These are phyloP conservation scores for Tamias sibiricus DNA, from an alignment of 2,113 vertebrate species.

Conservation along the genomic window DNA sequence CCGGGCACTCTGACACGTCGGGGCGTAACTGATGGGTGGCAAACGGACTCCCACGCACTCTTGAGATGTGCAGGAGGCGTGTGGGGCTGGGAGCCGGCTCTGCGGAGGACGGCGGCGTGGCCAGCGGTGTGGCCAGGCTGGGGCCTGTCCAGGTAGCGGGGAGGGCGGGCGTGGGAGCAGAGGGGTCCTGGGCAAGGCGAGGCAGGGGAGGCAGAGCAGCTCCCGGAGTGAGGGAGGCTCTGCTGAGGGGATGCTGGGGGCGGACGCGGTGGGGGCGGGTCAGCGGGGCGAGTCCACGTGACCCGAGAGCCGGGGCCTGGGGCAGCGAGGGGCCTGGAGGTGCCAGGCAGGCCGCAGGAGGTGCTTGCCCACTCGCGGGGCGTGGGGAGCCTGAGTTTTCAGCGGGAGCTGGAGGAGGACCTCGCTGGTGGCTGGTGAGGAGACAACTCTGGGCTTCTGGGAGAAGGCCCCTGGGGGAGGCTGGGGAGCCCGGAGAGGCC, in stretches of 20 bases:
- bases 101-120: background rate
- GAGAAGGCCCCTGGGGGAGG: background rate
- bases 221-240: too few species aligned
- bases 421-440: background rate
- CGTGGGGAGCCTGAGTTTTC: fast-evolving
- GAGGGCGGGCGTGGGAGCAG: background rate
- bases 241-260: too few species aligned
- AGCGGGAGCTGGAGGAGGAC: background rate
- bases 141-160: background rate
- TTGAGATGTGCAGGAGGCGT: fast-evolving
- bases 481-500: background rate
- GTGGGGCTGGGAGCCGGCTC: background rate
- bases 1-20: background rate
- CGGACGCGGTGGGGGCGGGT: too few species aligned
- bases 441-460: fast-evolving
- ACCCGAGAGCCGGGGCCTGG: background rate
- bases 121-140: too few species aligned
- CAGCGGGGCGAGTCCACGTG: too few species aligned
- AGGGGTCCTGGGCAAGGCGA: background rate
- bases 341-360: background rate
- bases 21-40: background rate
- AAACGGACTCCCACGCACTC: background rate
- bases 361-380: fast-evolving
- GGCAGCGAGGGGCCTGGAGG: background rate
- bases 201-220: fast-evolving